phyloP scores from a whole-genome alignment of 2,888 invertebrate genomes.

The Iphiclides podalirius region DNA sequence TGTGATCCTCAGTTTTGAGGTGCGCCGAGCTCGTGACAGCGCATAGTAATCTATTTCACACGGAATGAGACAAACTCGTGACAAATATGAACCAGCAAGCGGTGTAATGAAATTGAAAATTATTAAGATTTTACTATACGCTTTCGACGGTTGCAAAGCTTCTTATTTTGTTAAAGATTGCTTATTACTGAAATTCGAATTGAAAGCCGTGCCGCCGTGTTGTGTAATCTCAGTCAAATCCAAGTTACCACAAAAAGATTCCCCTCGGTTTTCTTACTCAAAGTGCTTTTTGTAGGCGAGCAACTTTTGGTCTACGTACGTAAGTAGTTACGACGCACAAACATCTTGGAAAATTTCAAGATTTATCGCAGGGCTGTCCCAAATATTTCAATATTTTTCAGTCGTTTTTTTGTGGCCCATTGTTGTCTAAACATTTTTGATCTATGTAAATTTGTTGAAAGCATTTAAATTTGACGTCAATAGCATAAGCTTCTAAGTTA shows the following conservation, averaged over 20 bases:
- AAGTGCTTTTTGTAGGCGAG: constrained; percentile 22
- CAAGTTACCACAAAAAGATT: constrained; percentile 32
- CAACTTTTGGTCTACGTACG: constrained; percentile 40
- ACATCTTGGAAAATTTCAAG: constrained; percentile 38
- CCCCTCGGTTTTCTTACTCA: constrained; percentile 25
- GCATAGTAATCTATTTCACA: constrained; percentile 57
- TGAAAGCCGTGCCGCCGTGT: not conserved
- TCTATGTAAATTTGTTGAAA: too few species aligned
- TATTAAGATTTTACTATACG: constrained; percentile 22
- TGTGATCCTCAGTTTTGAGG: constrained; percentile 49
- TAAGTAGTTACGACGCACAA: constrained; percentile 30
- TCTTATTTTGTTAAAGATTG: too few species aligned
- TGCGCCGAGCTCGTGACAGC: constrained; percentile 49
- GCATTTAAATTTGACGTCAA: too few species aligned
- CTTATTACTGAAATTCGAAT: not conserved
- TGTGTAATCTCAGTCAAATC: constrained; percentile 23
- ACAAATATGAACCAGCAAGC: constrained; percentile 35
- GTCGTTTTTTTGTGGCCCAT: constrained; percentile 14
- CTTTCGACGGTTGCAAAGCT: too few species aligned
- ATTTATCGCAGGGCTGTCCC: constrained; percentile 33
- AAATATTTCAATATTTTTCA: constrained; percentile 26
- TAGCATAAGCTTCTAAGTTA: too few species aligned
- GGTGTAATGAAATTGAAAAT: constrained; percentile 33
- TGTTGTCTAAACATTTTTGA: too few species aligned
- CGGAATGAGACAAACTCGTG: constrained; percentile 40